These are phyloP conservation scores for Pollachius pollachius DNA, from an alignment of 2,113 vertebrate species.

Conservation along the genomic window DNA sequence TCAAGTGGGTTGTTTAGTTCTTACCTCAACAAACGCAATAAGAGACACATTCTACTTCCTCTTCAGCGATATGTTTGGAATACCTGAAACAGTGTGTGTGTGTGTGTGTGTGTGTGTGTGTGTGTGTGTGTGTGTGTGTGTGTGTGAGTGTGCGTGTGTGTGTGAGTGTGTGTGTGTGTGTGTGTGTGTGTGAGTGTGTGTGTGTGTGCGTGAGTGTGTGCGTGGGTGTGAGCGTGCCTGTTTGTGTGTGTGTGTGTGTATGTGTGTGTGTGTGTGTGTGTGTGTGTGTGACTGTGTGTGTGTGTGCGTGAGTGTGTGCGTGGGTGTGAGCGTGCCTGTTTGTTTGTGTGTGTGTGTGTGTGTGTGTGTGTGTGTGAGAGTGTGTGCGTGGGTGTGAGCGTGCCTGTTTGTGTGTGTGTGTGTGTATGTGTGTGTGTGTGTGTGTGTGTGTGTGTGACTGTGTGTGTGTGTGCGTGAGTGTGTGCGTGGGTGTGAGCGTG, in stretches of 20 bases:
- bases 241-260: constrained; percentile 9
- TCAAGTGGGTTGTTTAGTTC: too few relatives aligned
- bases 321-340: not conserved
- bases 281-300: constrained; percentile 7
- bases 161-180: not conserved
- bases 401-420: too few relatives aligned
- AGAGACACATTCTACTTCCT: constrained; percentile 2
- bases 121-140: constrained; percentile 12
- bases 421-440: not conserved
- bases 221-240: too few relatives aligned
- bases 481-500: constrained; percentile 10
- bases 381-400: constrained; percentile 6
- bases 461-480: constrained; percentile 10
- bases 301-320: not conserved
- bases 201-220: not conserved
- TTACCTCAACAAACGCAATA: not conserved
- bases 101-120: constrained; percentile 10
- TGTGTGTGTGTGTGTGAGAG: constrained; percentile 8
- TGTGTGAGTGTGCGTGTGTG: not conserved
- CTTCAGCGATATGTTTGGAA: not conserved
- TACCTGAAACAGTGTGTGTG: constrained; percentile 8
- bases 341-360: constrained; percentile 3
- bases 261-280: constrained; percentile 11
- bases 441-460: not conserved
- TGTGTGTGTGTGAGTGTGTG: not conserved